Conservation (phyloP, 2,888 invertebrate genomes). For the Watsonalla cultraria region DNA sequence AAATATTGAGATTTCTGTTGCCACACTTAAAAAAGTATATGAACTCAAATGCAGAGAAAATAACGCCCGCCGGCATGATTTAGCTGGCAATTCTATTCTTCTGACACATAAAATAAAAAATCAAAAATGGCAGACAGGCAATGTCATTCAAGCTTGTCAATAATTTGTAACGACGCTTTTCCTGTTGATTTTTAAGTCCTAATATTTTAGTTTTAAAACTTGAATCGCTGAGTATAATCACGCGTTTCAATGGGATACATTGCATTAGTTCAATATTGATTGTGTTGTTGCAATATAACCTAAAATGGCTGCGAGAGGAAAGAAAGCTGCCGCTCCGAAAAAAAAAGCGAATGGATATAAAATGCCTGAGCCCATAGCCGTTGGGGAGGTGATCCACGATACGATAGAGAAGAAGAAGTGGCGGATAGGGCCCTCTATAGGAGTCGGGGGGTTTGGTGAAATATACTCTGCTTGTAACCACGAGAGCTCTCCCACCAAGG, state of each 20-base stretch:
- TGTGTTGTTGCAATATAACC: not conserved
- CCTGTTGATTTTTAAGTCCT: conserved; percentile 10
- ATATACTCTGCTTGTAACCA: conserved; percentile 89
- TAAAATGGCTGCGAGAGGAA: conserved; percentile 53
- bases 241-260: not conserved
- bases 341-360: conserved; percentile 70
- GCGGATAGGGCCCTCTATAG: conserved; percentile 92
- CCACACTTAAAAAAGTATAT: too few relatives aligned
- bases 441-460: conserved; percentile 95
- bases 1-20: too few relatives aligned
- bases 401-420: conserved; percentile 85
- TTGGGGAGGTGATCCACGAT: conserved; percentile 88
- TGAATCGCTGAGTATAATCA: not conserved
- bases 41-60: too few relatives aligned
- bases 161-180: conserved; percentile 14
- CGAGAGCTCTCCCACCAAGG: conserved; percentile 70
- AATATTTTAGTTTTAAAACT: not conserved
- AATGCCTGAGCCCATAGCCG: conserved; percentile 85
- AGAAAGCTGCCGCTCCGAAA: conserved; percentile 58
- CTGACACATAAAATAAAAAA: too few relatives aligned
- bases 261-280: not conserved
- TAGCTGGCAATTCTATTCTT: too few relatives aligned
- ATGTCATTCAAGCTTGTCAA: too few relatives aligned
- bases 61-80: too few relatives aligned
- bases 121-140: too few relatives aligned